Conservation (phyloP, 2,888 invertebrate genomes). For the Tinea semifulvella region DNA sequence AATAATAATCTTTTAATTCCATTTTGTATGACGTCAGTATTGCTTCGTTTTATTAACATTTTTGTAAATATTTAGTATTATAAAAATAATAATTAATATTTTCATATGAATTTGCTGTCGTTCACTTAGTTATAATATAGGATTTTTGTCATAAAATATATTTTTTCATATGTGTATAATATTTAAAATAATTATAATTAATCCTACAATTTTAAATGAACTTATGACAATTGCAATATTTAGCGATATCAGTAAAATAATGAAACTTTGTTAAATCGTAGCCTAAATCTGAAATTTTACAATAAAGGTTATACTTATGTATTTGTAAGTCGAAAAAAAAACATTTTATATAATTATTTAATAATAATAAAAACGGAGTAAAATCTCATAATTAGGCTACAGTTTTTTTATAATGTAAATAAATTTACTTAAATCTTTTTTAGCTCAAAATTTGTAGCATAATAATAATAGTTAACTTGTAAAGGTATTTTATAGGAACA, state of each 20-base stretch:
- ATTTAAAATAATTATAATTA: neutral
- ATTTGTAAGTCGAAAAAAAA: neutral
- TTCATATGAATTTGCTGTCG: slow-evolving; percentile 44
- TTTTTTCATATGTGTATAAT: slow-evolving; percentile 36
- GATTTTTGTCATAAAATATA: slow-evolving; percentile 42
- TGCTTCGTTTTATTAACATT: neutral
- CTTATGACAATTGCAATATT: slow-evolving; percentile 10
- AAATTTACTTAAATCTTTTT: neutral
- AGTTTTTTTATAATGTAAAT: neutral
- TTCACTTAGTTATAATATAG: slow-evolving; percentile 29
- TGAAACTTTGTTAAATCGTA: neutral
- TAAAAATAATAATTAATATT: slow-evolving; percentile 46
- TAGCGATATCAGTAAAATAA: neutral
- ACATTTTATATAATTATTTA: too few relatives aligned
- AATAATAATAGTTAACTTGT: neutral
- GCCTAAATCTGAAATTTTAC: slow-evolving; percentile 3
- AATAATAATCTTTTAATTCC: slow-evolving; percentile 28
- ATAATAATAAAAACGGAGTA: neutral
- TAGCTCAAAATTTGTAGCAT: slow-evolving; percentile 7
- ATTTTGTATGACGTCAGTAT: neutral
- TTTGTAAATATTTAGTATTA: slow-evolving; percentile 1
- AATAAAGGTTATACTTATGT: too few relatives aligned
- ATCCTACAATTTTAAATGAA: slow-evolving; percentile 1
- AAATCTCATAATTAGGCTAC: slow-evolving; percentile 1
- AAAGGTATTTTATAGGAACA: neutral